A percentile compares a stretch with the other conserved stretches of the same genome.
Conservation (phyloP, 2,113 vertebrate genomes). For the Chloropsis cyanopogon region DNA sequence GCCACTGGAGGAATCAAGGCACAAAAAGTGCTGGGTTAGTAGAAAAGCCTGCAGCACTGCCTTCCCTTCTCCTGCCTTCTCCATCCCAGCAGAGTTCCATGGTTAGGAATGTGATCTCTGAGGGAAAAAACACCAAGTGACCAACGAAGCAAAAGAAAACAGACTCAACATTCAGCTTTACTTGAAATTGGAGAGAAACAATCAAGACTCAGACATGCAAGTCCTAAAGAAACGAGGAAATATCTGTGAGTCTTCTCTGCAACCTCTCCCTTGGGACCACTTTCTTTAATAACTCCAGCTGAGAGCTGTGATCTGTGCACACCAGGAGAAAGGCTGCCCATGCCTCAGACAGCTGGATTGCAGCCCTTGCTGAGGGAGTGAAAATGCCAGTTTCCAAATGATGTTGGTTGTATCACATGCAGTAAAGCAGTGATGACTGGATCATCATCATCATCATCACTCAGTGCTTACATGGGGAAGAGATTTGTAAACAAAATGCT, state of each 20-base stretch:
- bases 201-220: not conserved
- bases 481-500: not conserved
- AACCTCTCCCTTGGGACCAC: not conserved
- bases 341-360: not conserved
- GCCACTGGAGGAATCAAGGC: not conserved
- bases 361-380: not conserved
- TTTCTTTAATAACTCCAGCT: not conserved
- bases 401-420: not conserved
- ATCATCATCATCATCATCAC: not conserved
- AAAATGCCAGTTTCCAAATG: not conserved
- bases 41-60: not conserved
- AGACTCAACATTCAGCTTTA: not conserved
- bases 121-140: accelerated
- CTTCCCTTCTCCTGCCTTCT: not conserved
- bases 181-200: not conserved
- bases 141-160: not conserved
- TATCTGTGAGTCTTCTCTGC: not conserved
- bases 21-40: not conserved
- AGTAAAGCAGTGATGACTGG: not conserved
- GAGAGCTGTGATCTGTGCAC: not conserved
- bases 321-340: not conserved
- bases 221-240: not conserved
- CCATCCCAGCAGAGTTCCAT: not conserved
- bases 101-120: not conserved
- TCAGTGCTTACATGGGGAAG: not conserved